These are phyloP conservation scores for Terrapene triunguis DNA, from an alignment of 2,113 vertebrate species.

Conservation along the genomic window DNA sequence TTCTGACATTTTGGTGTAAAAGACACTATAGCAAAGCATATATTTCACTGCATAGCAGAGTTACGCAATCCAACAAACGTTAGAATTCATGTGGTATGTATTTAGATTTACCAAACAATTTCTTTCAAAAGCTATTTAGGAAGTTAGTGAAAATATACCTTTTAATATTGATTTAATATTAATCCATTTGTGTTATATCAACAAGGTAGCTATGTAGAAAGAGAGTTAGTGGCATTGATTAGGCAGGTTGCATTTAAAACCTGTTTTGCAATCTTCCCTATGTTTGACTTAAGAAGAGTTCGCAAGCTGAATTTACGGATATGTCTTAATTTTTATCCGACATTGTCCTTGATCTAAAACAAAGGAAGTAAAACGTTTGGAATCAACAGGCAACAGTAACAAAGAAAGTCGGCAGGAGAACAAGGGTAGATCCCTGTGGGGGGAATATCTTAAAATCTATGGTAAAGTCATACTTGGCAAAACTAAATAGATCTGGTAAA, in stretches of 20 bases:
- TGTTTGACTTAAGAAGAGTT: conserved; percentile 25
- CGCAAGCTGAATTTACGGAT: conserved; percentile 10
- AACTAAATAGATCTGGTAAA: conserved; percentile 74
- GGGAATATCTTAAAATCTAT: conserved; percentile 63
- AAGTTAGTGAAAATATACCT: neutral
- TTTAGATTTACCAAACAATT: neutral
- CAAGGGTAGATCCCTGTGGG: conserved; percentile 27
- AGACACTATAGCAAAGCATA: neutral
- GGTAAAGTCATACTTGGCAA: conserved; percentile 74
- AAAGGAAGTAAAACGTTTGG: neutral
- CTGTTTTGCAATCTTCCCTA: conserved; percentile 10
- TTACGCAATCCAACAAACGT: neutral
- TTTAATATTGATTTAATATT: neutral
- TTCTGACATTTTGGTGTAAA: neutral
- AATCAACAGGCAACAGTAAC: conserved; percentile 10
- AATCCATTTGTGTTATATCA: neutral
- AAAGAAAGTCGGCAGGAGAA: conserved; percentile 36
- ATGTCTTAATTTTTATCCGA: neutral
- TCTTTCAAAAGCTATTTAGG: neutral
- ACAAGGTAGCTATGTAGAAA: neutral
- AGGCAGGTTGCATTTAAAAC: neutral
- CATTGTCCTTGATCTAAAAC: conserved; percentile 10
- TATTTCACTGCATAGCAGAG: neutral
- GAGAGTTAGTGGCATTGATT: neutral
- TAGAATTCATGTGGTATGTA: neutral